phyloP scores from a whole-genome alignment of 2,888 invertebrate genomes.

The Agrochola litura region DNA sequence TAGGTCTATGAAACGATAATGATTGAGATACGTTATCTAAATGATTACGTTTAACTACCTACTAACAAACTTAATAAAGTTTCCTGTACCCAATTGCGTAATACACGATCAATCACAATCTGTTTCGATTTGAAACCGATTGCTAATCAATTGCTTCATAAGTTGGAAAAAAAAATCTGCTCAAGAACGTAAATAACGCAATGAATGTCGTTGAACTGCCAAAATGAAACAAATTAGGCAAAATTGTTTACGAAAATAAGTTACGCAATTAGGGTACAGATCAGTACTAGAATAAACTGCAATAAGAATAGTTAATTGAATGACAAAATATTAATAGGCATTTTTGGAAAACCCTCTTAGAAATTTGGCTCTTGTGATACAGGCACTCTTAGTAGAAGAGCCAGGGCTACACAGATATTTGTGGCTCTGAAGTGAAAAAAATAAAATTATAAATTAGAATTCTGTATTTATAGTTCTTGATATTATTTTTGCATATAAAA shows the following conservation, averaged over 20 bases:
- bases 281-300: background rate
- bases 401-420: background rate
- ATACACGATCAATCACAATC: no score
- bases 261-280: background rate
- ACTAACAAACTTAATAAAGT: background rate
- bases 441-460: no score
- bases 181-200: no score
- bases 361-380: background rate
- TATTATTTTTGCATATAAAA: no score
- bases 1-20: slow-evolving; percentile 13
- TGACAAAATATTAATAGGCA: background rate
- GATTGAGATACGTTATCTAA: slow-evolving; percentile 39
- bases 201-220: no score
- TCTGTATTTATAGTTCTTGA: no score
- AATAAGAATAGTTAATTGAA: background rate
- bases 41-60: slow-evolving; percentile 21
- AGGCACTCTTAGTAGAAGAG: background rate
- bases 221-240: no score
- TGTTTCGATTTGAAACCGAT: no score
- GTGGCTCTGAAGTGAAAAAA: background rate
- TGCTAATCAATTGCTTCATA: no score
- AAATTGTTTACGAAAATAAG: no score
- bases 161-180: no score
- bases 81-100: background rate
- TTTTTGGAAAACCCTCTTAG: background rate